Evolutionary conservation across 2,113 vertebrate species (phyloP), one percentile per base, ranked within the genome.

Genomic region (Crotophaga sulcirostris): DNA sequence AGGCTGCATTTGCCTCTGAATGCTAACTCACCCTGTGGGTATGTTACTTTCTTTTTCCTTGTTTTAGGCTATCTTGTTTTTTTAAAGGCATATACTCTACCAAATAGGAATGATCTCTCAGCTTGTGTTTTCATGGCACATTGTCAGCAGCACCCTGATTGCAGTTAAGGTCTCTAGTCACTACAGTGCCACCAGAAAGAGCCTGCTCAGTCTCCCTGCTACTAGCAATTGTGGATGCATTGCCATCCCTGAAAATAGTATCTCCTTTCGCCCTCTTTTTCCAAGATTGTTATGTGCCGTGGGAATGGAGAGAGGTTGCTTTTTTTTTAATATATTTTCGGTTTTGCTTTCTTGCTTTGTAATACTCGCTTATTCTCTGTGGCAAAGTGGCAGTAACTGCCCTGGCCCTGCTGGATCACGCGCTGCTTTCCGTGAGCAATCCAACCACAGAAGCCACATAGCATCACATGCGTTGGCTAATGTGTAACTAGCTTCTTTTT

Each of bases 401-500:
- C 13, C 1, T 0, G 2, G 44, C 58, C 42, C 58, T 56, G 66
- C 73, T 60, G 66, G 38, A 51, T 69, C 62, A 7, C 0, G n/a
- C 4, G 5, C 29, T 75, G 25, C 60, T 74, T 45, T n/a, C 29
- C 0, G 2, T 16, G n/a, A 92, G 76, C 68, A 34, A 1, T 7
- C n/a, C 66, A 33, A 45, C 28, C 54, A 40, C 0, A 0, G 60
- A 44, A 78, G 66, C 25, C 78, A 62, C 3, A 1, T 6, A 29
- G 42, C 60, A 75, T 64, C 80, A 47, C 1, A 6, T 59, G 47
- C 42, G 59, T 29, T 93, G 68, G 94, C 76, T 97, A 94, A 95
- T 92, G 76, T 88, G 55, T 95, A 94, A 93, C 92, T 23, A n/a
- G 16, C 28, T 74, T 13, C 54, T 42, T 80, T 81, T 76, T 70